Evolutionary conservation across 2,888 invertebrate genomes (phyloP).

Genomic region (Junonia oenone): DNA sequence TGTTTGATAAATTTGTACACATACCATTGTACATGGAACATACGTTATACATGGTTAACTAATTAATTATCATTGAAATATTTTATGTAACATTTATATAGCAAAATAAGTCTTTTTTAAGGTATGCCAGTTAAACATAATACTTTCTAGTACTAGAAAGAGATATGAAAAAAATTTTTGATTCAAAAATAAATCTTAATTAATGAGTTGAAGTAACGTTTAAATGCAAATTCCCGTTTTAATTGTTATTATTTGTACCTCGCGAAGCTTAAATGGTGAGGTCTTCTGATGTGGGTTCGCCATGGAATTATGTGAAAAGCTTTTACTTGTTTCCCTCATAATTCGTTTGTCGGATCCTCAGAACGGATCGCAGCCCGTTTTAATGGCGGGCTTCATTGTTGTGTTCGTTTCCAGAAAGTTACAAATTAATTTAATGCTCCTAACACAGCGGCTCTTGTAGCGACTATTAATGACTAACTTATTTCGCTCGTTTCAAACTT

Average conservation of each 20-base stretch:
- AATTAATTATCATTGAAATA: too few species aligned
- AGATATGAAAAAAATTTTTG: too few species aligned
- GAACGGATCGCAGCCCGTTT: constrained; percentile 32
- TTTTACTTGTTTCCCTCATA: constrained; percentile 29
- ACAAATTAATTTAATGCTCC: constrained; percentile 61
- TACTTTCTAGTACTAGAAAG: too few species aligned
- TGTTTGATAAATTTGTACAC: too few species aligned
- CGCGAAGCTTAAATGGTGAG: background rate
- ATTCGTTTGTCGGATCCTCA: constrained; percentile 39
- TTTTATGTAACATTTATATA: too few species aligned
- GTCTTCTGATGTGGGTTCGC: background rate
- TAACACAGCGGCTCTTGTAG: constrained; percentile 43
- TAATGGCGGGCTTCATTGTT: constrained; percentile 48
- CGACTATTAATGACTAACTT: constrained; percentile 52
- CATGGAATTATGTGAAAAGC: constrained; percentile 3
- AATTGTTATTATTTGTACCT: background rate
- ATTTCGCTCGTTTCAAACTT: constrained; percentile 46
- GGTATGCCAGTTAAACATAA: too few species aligned
- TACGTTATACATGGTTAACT: too few species aligned
- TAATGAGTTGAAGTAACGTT: too few species aligned
- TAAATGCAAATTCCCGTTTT: background rate
- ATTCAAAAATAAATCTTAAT: too few species aligned
- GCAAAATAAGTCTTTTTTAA: too few species aligned
- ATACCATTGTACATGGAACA: too few species aligned
- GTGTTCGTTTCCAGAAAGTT: constrained; percentile 50